Conservation (phyloP, 2,888 invertebrate genomes). For the Aporophyla lueneburgensis region DNA sequence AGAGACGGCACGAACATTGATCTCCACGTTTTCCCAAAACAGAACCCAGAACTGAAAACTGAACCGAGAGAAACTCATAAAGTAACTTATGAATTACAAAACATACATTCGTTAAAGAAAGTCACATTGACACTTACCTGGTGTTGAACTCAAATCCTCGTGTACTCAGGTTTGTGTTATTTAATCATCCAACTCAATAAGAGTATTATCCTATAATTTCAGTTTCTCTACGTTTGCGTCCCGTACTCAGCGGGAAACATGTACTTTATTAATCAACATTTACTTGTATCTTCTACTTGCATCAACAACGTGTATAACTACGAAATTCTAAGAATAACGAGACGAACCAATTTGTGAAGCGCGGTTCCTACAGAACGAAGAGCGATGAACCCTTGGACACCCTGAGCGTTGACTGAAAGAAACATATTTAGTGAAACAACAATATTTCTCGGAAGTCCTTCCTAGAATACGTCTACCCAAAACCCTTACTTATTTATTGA, state of each 20-base stretch:
- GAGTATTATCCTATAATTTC: constrained; percentile 11
- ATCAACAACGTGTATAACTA: constrained; percentile 8
- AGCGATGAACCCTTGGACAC: background rate
- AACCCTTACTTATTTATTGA: background rate
- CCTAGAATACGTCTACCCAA: background rate
- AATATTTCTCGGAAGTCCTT: constrained; percentile 10
- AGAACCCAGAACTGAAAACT: no score
- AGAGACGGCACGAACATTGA: no score
- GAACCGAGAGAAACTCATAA: background rate
- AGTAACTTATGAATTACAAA: background rate
- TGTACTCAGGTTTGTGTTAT: background rate
- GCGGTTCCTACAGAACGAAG: background rate
- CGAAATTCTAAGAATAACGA: constrained; percentile 9
- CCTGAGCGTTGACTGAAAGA: background rate
- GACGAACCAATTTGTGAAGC: background rate
- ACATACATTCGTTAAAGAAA: background rate
- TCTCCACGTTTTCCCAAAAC: no score
- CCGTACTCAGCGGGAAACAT: constrained; percentile 11
- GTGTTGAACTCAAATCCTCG: background rate
- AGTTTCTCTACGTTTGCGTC: background rate
- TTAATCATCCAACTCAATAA: background rate
- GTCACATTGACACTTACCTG: no score
- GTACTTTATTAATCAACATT: constrained; percentile 39
- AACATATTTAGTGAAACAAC: background rate
- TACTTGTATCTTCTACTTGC: constrained; percentile 5